These are phyloP conservation scores for Balaeniceps rex DNA, from an alignment of 2,113 vertebrate genomes.

Conservation along the genomic window DNA sequence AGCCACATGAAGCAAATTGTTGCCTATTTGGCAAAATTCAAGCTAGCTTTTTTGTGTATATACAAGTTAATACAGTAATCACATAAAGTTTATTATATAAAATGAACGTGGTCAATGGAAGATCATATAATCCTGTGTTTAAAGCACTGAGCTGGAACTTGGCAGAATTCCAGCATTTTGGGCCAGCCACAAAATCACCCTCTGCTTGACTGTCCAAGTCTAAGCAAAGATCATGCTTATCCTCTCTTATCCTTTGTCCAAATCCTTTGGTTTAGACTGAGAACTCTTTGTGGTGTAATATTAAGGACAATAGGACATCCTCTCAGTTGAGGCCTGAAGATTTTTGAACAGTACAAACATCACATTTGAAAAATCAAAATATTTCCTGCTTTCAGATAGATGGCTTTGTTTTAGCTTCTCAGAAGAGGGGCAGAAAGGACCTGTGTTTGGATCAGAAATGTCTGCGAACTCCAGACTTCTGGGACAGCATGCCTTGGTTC, in stretches of 20 bases:
- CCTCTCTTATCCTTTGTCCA: not conserved
- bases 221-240: not conserved
- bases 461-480: not conserved
- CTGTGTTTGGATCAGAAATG: not conserved
- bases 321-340: not conserved
- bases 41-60: not conserved
- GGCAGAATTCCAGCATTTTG: not conserved
- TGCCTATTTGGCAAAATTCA: not conserved
- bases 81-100: not conserved
- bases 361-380: not conserved
- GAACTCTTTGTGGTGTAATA: not conserved
- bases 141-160: not conserved
- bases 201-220: not conserved
- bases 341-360: not conserved
- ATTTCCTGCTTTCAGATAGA: not conserved
- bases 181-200: not conserved
- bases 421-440: not conserved
- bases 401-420: not conserved
- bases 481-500: not conserved
- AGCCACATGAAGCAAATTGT: not conserved
- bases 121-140: not conserved
- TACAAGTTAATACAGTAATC: not conserved
- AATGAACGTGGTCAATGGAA: not conserved
- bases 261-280: not conserved
- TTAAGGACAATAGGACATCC: not conserved